Evolutionary conservation across 1,140 invertebrate genomes (phyloP).

Genomic region (Catajapyx aquilonaris): DNA sequence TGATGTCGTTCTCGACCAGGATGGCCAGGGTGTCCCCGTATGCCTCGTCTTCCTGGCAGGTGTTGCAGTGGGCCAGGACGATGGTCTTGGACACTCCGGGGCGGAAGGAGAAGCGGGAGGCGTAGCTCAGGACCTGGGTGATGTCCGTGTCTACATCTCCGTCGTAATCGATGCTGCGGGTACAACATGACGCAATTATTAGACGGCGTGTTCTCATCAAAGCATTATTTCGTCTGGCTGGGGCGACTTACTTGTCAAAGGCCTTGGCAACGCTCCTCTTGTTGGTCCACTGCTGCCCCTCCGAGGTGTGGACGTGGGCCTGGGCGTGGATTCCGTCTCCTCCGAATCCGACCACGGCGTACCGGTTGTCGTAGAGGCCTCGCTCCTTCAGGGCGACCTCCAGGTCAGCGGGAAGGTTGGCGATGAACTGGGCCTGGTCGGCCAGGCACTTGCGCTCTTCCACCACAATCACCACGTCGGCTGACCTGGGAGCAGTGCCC

Average conservation of each 20-base stretch:
- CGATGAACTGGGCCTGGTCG: constrained; percentile 8
- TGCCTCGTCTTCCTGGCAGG: constrained; percentile 14
- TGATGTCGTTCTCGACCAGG: constrained; percentile 21
- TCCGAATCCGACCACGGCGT: constrained; percentile 27
- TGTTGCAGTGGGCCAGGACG: constrained; percentile 22
- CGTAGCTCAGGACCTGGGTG: constrained; percentile 22
- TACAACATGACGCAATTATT: constrained; percentile 6
- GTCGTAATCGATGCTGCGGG: constrained; percentile 12
- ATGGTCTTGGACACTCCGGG: constrained; percentile 27
- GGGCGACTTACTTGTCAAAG: constrained; percentile 11
- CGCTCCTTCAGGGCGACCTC: constrained; percentile 18
- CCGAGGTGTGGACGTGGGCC: constrained; percentile 22
- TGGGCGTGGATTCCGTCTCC: constrained; percentile 16
- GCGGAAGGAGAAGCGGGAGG: constrained; percentile 24
- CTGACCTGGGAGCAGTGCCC: constrained; percentile 16
- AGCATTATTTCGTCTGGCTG: constrained; percentile 10
- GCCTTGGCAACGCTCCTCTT: constrained; percentile 6
- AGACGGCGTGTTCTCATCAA: constrained; percentile 10
- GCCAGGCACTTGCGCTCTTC: constrained; percentile 22
- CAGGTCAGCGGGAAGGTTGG: constrained; percentile 12
- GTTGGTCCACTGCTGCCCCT: constrained; percentile 20
- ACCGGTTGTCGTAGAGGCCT: constrained; percentile 20
- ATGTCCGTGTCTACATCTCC: constrained; percentile 11
- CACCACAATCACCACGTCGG: constrained; percentile 30
- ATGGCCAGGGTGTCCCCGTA: constrained; percentile 18